These are phyloP conservation scores for Paradoxurus hermaphroditus DNA, from an alignment of 2,113 vertebrate species.

Conservation along the genomic window DNA sequence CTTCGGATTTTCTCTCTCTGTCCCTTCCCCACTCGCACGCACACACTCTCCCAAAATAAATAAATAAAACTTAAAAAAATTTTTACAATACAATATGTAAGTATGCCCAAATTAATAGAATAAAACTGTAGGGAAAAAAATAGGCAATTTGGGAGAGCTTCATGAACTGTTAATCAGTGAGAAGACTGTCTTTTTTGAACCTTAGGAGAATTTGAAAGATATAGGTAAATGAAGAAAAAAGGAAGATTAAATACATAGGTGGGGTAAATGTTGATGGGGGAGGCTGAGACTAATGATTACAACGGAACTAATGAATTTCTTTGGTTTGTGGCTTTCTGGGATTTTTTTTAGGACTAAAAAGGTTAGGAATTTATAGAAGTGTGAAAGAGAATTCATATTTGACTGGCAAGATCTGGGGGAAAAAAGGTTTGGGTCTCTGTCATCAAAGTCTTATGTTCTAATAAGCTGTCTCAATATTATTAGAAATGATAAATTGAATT, in stretches of 20 bases:
- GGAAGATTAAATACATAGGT: not conserved
- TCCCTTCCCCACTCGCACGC: too few species aligned
- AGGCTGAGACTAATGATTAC: not conserved
- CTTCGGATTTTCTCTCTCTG: too few species aligned
- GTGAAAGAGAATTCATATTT: not conserved
- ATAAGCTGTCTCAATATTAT: not conserved
- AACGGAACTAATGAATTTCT: not conserved
- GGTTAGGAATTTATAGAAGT: not conserved
- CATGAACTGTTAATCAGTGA: not conserved
- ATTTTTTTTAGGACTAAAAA: not conserved
- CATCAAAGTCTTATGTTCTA: not conserved
- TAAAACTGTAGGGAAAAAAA: not conserved
- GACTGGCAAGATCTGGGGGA: not conserved
- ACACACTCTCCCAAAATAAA: too few species aligned
- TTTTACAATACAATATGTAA: not conserved
- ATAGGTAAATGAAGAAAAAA: not conserved
- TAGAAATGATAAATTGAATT: not conserved
- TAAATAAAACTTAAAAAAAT: too few species aligned
- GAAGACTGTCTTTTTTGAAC: not conserved
- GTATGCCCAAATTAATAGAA: not conserved
- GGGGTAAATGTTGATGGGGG: rapidly evolving
- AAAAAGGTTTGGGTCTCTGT: not conserved
- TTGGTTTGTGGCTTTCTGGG: not conserved
- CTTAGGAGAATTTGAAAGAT: not conserved
- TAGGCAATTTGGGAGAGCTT: not conserved